Evolutionary conservation across 2,113 vertebrate species (phyloP).

Genomic region (Capreolus pygargus): DNA sequence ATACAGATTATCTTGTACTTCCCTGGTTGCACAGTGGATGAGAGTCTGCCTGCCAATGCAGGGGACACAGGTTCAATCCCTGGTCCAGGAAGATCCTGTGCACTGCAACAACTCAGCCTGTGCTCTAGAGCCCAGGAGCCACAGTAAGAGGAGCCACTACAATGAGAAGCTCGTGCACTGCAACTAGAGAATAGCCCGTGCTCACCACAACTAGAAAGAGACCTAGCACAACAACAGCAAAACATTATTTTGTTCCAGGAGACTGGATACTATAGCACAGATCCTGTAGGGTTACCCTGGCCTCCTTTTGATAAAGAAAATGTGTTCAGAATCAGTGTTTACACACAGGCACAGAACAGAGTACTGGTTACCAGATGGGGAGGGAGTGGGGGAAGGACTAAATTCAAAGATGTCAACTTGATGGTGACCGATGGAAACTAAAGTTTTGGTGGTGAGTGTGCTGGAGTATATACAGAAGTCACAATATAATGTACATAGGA

Average conservation of each 20-base stretch:
- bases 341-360: background rate
- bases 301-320: background rate
- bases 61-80: too few species aligned
- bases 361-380: background rate
- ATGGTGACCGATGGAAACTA: background rate
- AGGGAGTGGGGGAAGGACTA: background rate
- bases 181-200: too few species aligned
- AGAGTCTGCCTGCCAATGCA: too few species aligned
- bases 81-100: too few species aligned
- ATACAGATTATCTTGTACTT: background rate
- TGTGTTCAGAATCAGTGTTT: background rate
- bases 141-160: too few species aligned
- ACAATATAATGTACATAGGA: background rate
- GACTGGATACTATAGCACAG: background rate
- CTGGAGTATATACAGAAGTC: background rate
- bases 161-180: too few species aligned
- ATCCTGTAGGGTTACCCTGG: background rate
- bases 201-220: too few species aligned
- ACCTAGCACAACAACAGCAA: too few species aligned
- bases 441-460: background rate
- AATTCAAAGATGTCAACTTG: background rate
- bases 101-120: too few species aligned
- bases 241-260: background rate
- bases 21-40: too few species aligned
- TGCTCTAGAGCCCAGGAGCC: too few species aligned